Evolutionary conservation across 2,888 invertebrate species (phyloP), one percentile per base, ranked within the genome.

Genomic region (Timema cristinae): DNA sequence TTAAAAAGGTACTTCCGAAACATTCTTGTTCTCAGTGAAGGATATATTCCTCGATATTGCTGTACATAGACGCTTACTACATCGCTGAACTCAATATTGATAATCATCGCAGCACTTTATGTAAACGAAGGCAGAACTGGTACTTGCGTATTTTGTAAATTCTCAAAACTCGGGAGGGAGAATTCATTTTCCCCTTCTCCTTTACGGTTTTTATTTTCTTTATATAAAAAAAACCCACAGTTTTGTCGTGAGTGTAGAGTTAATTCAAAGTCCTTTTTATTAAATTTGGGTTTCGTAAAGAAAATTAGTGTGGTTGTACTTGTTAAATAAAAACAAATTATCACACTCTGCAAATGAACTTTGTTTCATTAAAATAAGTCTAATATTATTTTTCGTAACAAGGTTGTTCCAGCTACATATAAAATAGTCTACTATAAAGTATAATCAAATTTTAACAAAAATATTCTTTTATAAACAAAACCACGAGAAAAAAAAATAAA

Each of bases 331-430:
- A 73, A 73, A 71, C 67, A 67, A 72, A 72, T 72, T 72, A 72
- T 67, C 67, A 66, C 63, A 48, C 70, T 70, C 70, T 50, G 66
- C 69, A 51, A 69, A 51, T 67, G 73, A 67, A 73, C 73, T 73
- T 73, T 73, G 73, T 73, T 73, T 73, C 73, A 73, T 73, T 73
- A 73, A 71, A 73, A 73, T 63, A 56, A 73, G 63, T 56, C 73
- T 70, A 67, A 70, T 70, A 56, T 70, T 73, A 63, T 63, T 63
- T 63, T 61, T 63, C 48, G 32, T 52, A 68, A 68, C 68, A 68
- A 56, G 48, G 68, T 48, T 48, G 32, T 59, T 67, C 67, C 50
- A 49, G 51, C 66, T 72, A 70, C 67, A 72, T 72, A 72, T 69
- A 72, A 72, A 72, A 69, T 67, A 72, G 67, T 16, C 63, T 67